Conservation (phyloP, 1,140 invertebrate species). For the Trinorchestia longiramus region DNA sequence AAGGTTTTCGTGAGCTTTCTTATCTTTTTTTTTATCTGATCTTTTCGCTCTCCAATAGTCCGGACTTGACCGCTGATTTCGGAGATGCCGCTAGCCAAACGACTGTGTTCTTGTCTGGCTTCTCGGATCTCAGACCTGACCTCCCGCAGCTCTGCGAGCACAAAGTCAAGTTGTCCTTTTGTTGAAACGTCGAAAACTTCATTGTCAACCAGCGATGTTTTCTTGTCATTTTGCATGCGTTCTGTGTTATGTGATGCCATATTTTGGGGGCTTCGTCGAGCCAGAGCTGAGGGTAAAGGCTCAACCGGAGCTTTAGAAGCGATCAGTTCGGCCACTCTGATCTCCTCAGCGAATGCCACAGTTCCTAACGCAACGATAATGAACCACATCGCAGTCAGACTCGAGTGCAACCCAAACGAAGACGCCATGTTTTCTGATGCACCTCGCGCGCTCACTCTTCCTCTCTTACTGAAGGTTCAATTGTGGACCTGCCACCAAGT, state of each 20-base stretch:
- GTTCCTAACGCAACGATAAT: constrained; percentile 25
- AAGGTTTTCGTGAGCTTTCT: constrained; percentile 64
- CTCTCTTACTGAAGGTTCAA: constrained; percentile 31
- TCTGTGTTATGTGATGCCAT: constrained; percentile 43
- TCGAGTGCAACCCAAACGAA: constrained; percentile 21
- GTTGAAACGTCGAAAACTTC: constrained; percentile 10
- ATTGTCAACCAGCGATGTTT: not conserved
- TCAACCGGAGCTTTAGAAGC: constrained; percentile 36
- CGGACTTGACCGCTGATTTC: constrained; percentile 61
- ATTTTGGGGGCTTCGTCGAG: constrained; percentile 13
- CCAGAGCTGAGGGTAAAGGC: not conserved
- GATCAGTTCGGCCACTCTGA: constrained; percentile 25
- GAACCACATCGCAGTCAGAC: constrained; percentile 12
- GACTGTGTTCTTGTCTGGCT: constrained; percentile 61
- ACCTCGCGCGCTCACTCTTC: constrained; percentile 7
- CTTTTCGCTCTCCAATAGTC: constrained; percentile 62
- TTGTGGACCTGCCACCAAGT: not conserved
- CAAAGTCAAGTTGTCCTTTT: constrained; percentile 14
- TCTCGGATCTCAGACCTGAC: constrained; percentile 60
- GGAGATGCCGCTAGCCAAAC: constrained; percentile 60
- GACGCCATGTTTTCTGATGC: not conserved
- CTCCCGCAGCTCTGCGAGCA: constrained; percentile 60
- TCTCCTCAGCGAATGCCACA: not conserved
- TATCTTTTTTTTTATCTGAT: constrained; percentile 66
- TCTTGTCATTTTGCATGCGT: constrained; percentile 51